phyloP scores from a whole-genome alignment of 1,140 invertebrate species.

The Papilio polytes region DNA sequence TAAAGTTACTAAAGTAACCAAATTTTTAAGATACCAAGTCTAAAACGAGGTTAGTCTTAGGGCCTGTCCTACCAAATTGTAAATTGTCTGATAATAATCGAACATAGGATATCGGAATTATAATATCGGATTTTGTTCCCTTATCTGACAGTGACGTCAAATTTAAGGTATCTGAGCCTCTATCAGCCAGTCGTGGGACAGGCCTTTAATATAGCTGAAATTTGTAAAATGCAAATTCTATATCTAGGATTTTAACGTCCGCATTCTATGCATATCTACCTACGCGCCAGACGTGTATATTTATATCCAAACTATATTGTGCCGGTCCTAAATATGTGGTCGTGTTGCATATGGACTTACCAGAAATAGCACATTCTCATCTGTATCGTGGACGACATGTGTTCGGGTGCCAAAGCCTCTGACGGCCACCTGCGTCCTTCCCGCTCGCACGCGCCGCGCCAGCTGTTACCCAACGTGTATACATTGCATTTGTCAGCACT shows the following conservation, averaged over 20 bases:
- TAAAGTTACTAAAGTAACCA: too few species aligned
- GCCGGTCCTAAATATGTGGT: not conserved
- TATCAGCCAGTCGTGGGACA: too few species aligned
- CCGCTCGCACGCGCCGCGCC: conserved; percentile 73
- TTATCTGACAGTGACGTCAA: too few species aligned
- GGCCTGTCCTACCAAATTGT: too few species aligned
- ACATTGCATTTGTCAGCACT: conserved; percentile 27
- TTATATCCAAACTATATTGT: not conserved
- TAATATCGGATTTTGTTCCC: too few species aligned
- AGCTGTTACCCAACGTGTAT: conserved; percentile 59
- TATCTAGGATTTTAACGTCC: not conserved
- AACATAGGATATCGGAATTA: too few species aligned
- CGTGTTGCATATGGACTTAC: conserved; percentile 13
- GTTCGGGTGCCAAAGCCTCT: conserved; percentile 57
- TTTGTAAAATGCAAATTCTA: not conserved
- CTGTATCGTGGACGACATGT: conserved; percentile 52
- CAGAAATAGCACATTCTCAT: conserved; percentile 41
- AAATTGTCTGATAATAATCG: too few species aligned
- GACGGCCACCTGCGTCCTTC: conserved; percentile 77
- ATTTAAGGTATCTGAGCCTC: too few species aligned
- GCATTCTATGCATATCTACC: not conserved
- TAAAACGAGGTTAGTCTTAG: too few species aligned
- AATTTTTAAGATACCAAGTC: too few species aligned
- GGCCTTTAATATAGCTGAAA: not conserved
- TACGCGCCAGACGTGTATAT: not conserved